Evolutionary conservation across 1,140 invertebrate genomes (phyloP), one percentile per base, ranked within the genome.

Genomic region (Brachionus asplanchnoidis): DNA sequence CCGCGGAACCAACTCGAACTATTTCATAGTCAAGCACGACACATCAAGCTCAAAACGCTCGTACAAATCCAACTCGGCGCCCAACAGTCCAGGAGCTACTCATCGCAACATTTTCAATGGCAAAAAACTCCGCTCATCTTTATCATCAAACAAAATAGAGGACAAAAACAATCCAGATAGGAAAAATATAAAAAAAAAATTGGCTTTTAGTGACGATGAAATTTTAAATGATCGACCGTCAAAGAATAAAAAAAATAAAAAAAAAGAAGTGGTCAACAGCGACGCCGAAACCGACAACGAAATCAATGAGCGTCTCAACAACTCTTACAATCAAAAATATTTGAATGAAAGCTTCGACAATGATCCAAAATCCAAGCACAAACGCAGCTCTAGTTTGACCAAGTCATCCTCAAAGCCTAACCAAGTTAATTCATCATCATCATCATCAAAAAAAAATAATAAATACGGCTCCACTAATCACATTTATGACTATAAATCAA

Each of bases 151-250:
- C 53, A 82, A 82, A 68, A 65, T 68, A 23, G 79, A 68, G 50
- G 65, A 82, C 36, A 82, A 82, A 68, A 82, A 68, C 23, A 77
- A 77, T 50, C 44, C 73, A n/a, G 44, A 77, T 53, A 77, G 26
- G n/a, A 77, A 77, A 50, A 46, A 46, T 26, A 77, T 77, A 28
- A 77, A 77, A 32, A 82, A 82, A 82, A 82, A 82, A 36, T 14
- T 82, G 11, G 79, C 79, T n/a, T 82, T 82, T 68, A 65, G 79
- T 46, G 79, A 82, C 26, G 79, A 82, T 60, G 73, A 77, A 50
- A 77, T 77, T 26, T 36, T 77, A 23, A 77, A 77, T 23, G 73
- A 77, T n/a, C 73, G 73, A 77, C 73, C 73, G 44, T 50, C 42
- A 77, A 77, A 77, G 5, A 50, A 42, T 28, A 82, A 68, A 42